phyloP scores from a whole-genome alignment of 2,113 vertebrate genomes.

The Dunckerocampus dactyliophorus region DNA sequence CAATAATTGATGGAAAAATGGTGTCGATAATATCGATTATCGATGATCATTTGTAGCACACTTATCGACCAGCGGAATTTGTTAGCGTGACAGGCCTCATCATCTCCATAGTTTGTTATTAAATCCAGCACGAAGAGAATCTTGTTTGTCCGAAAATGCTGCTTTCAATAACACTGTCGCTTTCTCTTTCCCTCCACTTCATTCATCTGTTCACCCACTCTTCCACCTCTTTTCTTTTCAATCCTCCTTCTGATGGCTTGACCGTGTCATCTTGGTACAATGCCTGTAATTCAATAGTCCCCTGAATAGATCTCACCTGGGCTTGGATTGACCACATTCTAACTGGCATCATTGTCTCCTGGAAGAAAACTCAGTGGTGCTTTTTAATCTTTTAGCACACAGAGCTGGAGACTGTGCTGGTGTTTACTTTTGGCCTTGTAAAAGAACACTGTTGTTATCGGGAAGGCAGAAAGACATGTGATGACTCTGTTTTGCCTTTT shows the following conservation, averaged over 20 bases:
- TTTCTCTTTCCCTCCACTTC: slow-evolving; percentile 13
- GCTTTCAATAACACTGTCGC: slow-evolving; percentile 33
- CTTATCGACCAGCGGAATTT: no score
- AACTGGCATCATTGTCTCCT: not conserved
- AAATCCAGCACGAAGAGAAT: slow-evolving; percentile 7
- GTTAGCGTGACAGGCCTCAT: no score
- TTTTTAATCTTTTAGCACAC: slow-evolving; percentile 5
- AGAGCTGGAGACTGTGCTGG: not conserved
- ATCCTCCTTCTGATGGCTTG: slow-evolving; percentile 1
- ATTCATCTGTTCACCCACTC: slow-evolving; percentile 8
- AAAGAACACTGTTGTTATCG: slow-evolving; percentile 9
- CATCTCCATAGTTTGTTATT: slow-evolving; percentile 10
- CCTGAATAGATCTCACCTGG: slow-evolving; percentile 66
- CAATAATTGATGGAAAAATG: no score
- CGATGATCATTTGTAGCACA: no score
- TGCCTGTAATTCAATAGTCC: slow-evolving; percentile 51
- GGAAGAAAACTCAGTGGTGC: slow-evolving; percentile 20
- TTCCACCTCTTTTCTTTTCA: not conserved
- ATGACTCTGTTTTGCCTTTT: slow-evolving; percentile 31
- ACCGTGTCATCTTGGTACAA: not conserved
- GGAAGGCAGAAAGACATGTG: not conserved
- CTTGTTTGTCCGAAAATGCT: not conserved
- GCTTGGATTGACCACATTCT: slow-evolving; percentile 62
- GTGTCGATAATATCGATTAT: no score
- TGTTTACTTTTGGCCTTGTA: slow-evolving; percentile 18